Percentiles rank a stretch among this genome's conserved stretches.
phyloP scores from a whole-genome alignment of 2,113 vertebrate species.

The Conger conger region DNA sequence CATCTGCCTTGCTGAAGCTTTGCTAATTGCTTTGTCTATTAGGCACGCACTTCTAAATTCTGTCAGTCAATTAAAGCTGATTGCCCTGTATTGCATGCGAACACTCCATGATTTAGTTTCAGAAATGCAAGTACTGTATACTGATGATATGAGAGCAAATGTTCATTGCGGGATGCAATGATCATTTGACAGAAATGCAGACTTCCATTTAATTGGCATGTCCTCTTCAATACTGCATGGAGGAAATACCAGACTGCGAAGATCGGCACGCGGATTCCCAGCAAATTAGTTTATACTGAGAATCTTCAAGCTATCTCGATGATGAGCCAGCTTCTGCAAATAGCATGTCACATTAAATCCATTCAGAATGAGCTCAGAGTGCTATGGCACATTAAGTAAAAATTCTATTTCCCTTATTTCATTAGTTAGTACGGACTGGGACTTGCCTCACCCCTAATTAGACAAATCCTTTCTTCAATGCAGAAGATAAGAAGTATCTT shows the following conservation, averaged over 20 bases:
- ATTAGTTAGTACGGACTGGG: neutral
- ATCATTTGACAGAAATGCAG: neutral
- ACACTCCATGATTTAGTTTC: neutral
- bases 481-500: neutral
- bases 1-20: neutral
- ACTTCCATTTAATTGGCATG: neutral
- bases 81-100: neutral
- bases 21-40: neutral
- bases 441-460: neutral
- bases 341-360: neutral
- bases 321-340: neutral
- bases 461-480: neutral
- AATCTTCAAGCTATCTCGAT: neutral
- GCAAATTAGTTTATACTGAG: neutral
- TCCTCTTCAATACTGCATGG: neutral
- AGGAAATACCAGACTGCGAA: neutral
- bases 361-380: neutral
- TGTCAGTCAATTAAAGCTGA: neutral
- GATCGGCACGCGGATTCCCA: neutral
- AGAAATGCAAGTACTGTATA: neutral
- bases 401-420: neutral
- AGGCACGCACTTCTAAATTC: neutral
- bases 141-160: neutral
- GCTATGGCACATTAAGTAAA: neutral
- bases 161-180: neutral